Percentiles rank a stretch among this genome's conserved stretches.
Evolutionary conservation across 2,113 vertebrate species (phyloP).

Genomic region (Hypanus sabinus): DNA sequence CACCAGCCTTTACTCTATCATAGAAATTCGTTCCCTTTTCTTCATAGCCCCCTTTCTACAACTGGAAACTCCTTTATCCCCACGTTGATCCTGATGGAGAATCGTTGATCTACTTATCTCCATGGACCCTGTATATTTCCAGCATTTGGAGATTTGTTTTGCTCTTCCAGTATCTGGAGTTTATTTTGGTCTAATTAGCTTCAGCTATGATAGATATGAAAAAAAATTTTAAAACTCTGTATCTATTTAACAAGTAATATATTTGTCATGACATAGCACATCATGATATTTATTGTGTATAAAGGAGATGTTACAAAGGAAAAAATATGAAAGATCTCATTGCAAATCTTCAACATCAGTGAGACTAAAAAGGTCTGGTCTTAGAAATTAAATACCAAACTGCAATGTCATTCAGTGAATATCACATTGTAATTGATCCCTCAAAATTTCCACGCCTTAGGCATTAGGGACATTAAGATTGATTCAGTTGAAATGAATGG

Average conservation of each 20-base stretch:
- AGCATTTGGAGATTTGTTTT: too few species aligned
- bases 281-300: not conserved
- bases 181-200: not conserved
- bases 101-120: too few species aligned
- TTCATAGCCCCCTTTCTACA: too few species aligned
- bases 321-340: not conserved
- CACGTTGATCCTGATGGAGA: too few species aligned
- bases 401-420: not conserved
- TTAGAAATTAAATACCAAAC: not conserved
- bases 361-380: not conserved
- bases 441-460: not conserved
- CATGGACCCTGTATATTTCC: too few species aligned
- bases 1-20: too few species aligned
- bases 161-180: too few species aligned
- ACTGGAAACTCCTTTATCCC: too few species aligned
- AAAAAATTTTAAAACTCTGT: too few species aligned
- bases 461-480: not conserved
- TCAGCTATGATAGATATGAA: not conserved
- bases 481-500: not conserved
- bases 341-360: not conserved
- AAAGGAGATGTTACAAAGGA: not conserved
- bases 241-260: not conserved
- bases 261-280: not conserved
- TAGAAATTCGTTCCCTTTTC: too few species aligned
- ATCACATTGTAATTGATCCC: not conserved